A percentile compares a stretch with the other conserved stretches of the same genome.
Evolutionary conservation across 2,888 invertebrate species (phyloP).

Genomic region (Monochamus alternatus): DNA sequence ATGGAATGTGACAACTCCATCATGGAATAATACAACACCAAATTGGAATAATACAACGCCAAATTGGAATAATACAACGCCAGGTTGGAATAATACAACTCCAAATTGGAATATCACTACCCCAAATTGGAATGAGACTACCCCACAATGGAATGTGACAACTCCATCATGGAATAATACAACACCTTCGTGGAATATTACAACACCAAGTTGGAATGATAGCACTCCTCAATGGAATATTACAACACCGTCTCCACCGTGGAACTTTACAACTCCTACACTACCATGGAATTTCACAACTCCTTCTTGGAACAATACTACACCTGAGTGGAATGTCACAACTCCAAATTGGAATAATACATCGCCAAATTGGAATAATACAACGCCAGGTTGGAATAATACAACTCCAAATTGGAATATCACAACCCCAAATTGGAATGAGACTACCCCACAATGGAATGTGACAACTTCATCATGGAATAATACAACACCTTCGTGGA

Average conservation of each 20-base stretch:
- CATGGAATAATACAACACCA: conserved; percentile 23
- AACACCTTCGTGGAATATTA: conserved; percentile 8
- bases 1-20: conserved; percentile 10
- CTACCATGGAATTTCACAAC: conserved; percentile 14
- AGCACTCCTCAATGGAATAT: not conserved
- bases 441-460: not conserved
- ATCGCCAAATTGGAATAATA: conserved; percentile 4
- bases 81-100: not conserved
- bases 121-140: not conserved
- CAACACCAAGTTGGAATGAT: not conserved
- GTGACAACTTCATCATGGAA: not conserved
- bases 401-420: conserved; percentile 23
- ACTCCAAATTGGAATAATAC: conserved; percentile 17
- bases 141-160: conserved; percentile 9
- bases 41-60: conserved; percentile 16
- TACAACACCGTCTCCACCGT: not conserved
- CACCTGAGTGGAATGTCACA: conserved; percentile 1
- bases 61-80: conserved; percentile 9
- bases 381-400: not conserved
- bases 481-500: not conserved
- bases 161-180: conserved; percentile 28
- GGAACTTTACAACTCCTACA: conserved; percentile 8
- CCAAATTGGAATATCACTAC: not conserved
- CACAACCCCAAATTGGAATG: conserved; percentile 9
- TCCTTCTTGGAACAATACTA: not conserved